phyloP scores from a whole-genome alignment of 2,888 invertebrate genomes.

The Orthosia incerta region DNA sequence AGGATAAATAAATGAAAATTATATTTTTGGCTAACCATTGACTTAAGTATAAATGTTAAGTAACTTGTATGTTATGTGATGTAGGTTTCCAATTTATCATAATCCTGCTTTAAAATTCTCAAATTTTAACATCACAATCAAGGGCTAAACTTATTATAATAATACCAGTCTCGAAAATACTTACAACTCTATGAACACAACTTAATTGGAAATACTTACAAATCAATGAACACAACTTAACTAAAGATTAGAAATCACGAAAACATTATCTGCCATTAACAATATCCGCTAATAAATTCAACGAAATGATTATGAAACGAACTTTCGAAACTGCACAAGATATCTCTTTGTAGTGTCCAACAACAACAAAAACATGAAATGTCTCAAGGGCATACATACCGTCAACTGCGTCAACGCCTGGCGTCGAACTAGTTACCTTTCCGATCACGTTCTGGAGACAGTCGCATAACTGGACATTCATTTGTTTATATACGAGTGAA shows the following conservation, averaged over 20 bases:
- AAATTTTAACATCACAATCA: background rate
- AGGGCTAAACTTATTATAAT: background rate
- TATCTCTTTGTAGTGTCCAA: slow-evolving; percentile 26
- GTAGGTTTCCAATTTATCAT: slow-evolving; percentile 15
- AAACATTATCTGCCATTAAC: slow-evolving; percentile 1
- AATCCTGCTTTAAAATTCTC: background rate
- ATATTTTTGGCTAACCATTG: background rate
- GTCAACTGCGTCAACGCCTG: background rate
- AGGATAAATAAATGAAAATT: background rate
- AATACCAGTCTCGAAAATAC: too few species aligned
- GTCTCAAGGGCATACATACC: slow-evolving; percentile 43
- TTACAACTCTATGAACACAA: background rate
- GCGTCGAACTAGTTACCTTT: slow-evolving; percentile 38
- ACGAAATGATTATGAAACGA: slow-evolving; percentile 16
- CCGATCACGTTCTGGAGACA: slow-evolving; percentile 38
- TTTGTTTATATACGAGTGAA: background rate
- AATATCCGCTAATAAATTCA: background rate
- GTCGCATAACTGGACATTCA: slow-evolving; percentile 17
- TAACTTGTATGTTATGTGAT: background rate
- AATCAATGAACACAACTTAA: background rate
- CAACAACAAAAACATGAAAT: slow-evolving; percentile 35
- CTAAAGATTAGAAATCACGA: background rate
- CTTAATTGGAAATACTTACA: too few species aligned
- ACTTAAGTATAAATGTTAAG: background rate
- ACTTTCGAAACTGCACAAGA: slow-evolving; percentile 44